Conservation (phyloP, 2,888 invertebrate species). For the Cryptus armator region DNA sequence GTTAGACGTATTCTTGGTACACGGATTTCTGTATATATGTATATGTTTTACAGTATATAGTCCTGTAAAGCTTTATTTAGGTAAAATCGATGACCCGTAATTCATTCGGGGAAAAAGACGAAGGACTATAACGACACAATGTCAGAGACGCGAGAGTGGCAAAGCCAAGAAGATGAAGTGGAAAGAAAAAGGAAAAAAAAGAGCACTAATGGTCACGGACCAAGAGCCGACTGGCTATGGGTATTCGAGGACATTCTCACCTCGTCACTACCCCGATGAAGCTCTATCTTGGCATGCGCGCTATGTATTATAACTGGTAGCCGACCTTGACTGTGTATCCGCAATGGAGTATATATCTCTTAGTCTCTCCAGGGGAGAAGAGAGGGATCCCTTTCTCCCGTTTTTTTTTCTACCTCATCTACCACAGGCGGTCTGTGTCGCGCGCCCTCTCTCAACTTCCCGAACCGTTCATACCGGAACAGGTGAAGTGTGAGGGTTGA, state of each 20-base stretch:
- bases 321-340: constrained; percentile 54
- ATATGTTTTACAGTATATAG: constrained; percentile 6
- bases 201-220: constrained; percentile 48
- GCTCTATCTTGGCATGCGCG: not conserved
- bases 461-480: constrained; percentile 41
- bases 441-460: constrained; percentile 42
- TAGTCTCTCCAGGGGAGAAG: constrained; percentile 2
- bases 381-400: constrained; percentile 9
- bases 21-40: not conserved
- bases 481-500: constrained; percentile 64
- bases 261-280: not conserved
- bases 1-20: constrained; percentile 1
- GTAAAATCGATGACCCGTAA: constrained; percentile 64
- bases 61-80: constrained; percentile 55
- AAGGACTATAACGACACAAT: constrained; percentile 30
- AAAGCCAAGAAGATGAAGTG: constrained; percentile 27
- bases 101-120: constrained; percentile 48
- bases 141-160: constrained; percentile 32
- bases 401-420: constrained; percentile 31
- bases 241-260: constrained; percentile 34
- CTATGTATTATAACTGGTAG: constrained; percentile 32
- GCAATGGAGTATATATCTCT: constrained; percentile 15
- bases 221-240: not conserved
- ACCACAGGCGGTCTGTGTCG: constrained; percentile 9
- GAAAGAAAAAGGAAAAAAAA: constrained; percentile 49